Conservation (phyloP, 2,797 vertebrate species). For the Chrysocyon brachyurus region DNA sequence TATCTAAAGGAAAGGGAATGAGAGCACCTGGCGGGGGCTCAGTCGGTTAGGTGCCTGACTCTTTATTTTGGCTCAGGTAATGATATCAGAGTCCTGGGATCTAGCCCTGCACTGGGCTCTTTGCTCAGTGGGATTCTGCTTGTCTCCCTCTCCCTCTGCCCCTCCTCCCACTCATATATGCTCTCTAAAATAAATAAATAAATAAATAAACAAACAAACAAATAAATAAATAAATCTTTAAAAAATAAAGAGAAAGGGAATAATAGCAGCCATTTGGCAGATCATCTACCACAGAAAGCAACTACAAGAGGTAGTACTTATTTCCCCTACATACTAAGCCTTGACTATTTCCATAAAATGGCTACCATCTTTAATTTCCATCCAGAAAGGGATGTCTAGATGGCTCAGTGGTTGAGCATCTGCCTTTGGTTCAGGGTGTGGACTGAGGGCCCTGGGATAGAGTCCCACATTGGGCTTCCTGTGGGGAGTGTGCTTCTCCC, state of each 20-base stretch:
- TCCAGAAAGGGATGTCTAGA: not conserved
- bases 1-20: not conserved
- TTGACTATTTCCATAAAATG: not conserved
- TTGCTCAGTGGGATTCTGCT: not conserved
- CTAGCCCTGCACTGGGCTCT: not conserved
- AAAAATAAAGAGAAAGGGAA: not conserved
- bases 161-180: not conserved
- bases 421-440: too few species aligned
- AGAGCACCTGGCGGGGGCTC: not conserved
- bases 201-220: not conserved
- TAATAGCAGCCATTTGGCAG: not conserved
- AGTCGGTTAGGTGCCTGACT: not conserved
- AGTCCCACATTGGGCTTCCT: too few species aligned
- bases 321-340: not conserved
- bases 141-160: not conserved
- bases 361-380: not conserved
- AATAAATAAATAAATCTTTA: not conserved
- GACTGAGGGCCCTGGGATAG: too few species aligned
- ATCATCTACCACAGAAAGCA: not conserved
- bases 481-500: too few species aligned
- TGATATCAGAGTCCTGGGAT: not conserved
- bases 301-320: not conserved
- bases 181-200: not conserved
- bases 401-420: too few species aligned
- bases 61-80: not conserved